Evolutionary conservation across 2,888 invertebrate species (phyloP).

Genomic region (Parascotia fuliginaria): DNA sequence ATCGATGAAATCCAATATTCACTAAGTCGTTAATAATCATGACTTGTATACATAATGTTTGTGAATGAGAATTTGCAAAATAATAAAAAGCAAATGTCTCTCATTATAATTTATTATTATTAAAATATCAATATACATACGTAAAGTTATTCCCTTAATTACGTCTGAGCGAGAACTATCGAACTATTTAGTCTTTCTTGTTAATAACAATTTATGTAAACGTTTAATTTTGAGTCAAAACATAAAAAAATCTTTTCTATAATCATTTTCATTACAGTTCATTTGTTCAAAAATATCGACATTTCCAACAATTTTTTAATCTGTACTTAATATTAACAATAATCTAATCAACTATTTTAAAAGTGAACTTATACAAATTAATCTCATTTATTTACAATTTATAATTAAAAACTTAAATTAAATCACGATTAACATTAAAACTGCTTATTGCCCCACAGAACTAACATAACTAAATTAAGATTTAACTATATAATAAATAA

Average conservation of each 20-base stretch:
- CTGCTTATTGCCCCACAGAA: conserved; percentile 50
- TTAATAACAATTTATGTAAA: not conserved
- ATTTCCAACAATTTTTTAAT: conserved; percentile 1
- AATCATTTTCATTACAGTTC: not conserved
- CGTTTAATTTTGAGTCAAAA: no score
- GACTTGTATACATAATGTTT: not conserved
- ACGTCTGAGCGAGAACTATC: conserved; percentile 50
- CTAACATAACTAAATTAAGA: conserved; percentile 44
- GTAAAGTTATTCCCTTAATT: conserved; percentile 45
- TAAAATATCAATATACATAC: conserved; percentile 59
- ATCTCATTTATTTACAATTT: conserved; percentile 33
- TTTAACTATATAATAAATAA: conserved; percentile 81
- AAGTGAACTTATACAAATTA: conserved; percentile 22
- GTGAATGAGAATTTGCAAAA: no score
- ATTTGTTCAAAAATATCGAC: conserved; percentile 1
- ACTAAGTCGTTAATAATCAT: not conserved
- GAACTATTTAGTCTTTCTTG: conserved; percentile 10
- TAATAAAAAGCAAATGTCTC: conserved; percentile 33
- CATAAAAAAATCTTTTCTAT: no score
- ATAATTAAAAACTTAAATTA: conserved; percentile 39
- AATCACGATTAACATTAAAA: conserved; percentile 58
- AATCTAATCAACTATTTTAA: conserved; percentile 22
- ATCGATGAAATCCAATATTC: no score
- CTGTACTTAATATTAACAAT: conserved; percentile 22
- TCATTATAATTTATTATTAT: conserved; percentile 66